Conservation (phyloP, 2,113 vertebrate species). For the Desmodus rotundus region DNA sequence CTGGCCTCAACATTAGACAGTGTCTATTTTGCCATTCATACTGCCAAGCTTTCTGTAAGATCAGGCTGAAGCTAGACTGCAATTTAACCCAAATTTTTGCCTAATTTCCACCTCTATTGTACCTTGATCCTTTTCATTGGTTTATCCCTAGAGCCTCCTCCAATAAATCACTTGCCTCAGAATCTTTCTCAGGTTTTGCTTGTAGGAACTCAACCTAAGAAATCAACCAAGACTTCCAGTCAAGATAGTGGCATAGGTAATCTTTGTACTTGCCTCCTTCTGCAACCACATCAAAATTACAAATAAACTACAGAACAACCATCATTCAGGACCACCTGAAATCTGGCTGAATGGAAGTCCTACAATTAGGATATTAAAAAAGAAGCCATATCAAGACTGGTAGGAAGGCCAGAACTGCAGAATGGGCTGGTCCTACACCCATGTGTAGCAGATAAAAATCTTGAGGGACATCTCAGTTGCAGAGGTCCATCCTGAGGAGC, state of each 20-base stretch:
- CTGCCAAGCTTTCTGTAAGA: background rate
- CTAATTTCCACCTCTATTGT: background rate
- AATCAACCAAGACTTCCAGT: background rate
- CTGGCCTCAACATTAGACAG: background rate
- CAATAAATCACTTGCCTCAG: background rate
- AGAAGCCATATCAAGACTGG: background rate
- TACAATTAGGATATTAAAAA: background rate
- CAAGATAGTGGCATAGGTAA: background rate
- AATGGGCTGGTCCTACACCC: background rate
- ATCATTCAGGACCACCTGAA: background rate
- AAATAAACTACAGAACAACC: background rate
- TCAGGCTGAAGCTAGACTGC: background rate
- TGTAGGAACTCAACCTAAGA: background rate
- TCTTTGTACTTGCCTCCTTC: background rate
- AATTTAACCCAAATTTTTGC: background rate
- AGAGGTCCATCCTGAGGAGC: background rate
- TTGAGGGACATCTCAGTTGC: background rate
- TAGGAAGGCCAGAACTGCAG: background rate
- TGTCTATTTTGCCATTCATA: background rate
- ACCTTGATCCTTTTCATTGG: background rate
- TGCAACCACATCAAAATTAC: background rate
- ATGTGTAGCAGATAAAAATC: background rate
- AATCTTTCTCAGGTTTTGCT: background rate
- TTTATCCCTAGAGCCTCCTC: background rate
- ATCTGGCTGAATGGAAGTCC: background rate